Percentiles rank a stretch among this genome's conserved stretches.
Conservation (phyloP, 2,888 invertebrate genomes). For the Brenthis hecate region DNA sequence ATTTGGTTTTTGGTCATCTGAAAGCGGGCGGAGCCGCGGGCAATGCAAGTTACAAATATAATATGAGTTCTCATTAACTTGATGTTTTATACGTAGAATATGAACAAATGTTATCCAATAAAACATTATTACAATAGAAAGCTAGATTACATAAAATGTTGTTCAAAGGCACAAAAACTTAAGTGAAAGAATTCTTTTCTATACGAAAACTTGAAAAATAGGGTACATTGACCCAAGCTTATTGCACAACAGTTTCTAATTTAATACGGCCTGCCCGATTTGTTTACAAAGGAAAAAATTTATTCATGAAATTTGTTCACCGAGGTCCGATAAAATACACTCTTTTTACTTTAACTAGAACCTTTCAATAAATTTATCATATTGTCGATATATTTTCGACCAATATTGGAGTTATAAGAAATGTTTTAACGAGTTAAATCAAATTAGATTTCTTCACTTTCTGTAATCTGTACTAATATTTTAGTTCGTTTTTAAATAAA, state of each 20-base stretch:
- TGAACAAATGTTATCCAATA: conserved; percentile 5
- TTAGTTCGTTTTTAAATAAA: no score
- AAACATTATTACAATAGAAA: conserved; percentile 11
- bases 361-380: neutral
- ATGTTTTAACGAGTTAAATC: no score
- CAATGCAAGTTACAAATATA: no score
- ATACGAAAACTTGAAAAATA: neutral
- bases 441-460: no score
- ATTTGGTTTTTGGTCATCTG: no score
- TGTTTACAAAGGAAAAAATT: conserved; percentile 80
- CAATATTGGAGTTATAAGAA: no score
- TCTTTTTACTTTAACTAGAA: neutral
- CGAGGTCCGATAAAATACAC: conserved; percentile 47
- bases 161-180: conserved; percentile 1
- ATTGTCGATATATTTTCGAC: neutral
- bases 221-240: conserved; percentile 3
- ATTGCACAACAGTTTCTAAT: conserved; percentile 50
- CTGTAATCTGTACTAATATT: no score
- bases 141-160: conserved; percentile 8
- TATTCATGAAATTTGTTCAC: conserved; percentile 81
- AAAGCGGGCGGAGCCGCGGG: no score
- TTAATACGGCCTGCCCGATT: conserved; percentile 76
- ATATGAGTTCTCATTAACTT: no score
- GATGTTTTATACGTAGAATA: conserved; percentile 3
- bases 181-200: neutral